Percentiles rank a stretch among this genome's conserved stretches.
These are phyloP conservation scores for Trialeurodes vaporariorum DNA, from an alignment of 1,140 invertebrate species.

Conservation along the genomic window DNA sequence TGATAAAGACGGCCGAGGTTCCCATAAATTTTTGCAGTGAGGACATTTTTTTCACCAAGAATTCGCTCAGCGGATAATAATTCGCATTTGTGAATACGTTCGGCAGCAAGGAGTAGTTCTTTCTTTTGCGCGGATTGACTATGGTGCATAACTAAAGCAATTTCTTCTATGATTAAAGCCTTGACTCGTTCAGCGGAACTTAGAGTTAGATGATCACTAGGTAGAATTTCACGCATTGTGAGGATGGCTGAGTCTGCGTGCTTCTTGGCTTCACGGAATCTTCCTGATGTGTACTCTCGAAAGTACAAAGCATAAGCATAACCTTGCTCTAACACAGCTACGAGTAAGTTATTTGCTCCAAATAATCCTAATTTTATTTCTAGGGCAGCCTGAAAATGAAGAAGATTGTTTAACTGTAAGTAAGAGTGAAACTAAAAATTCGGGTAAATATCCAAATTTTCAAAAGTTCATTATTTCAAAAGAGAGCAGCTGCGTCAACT, in stretches of 20 bases:
- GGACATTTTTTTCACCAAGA: slow-evolving; percentile 84
- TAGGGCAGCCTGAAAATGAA: slow-evolving; percentile 56
- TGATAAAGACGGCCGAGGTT: slow-evolving; percentile 85
- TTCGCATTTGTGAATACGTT: slow-evolving; percentile 67
- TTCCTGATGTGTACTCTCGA: slow-evolving; percentile 74
- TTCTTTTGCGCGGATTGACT: slow-evolving; percentile 6
- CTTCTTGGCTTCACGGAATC: slow-evolving; percentile 38
- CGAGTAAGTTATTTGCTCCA: slow-evolving; percentile 69
- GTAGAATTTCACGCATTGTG: slow-evolving; percentile 65
- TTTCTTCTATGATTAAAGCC: slow-evolving; percentile 84
- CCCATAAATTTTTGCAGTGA: slow-evolving; percentile 90
- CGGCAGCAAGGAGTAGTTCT: slow-evolving; percentile 38
- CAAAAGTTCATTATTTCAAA: too few species aligned
- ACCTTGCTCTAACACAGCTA: slow-evolving; percentile 79
- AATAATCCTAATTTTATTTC: slow-evolving; percentile 62
- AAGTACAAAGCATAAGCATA: slow-evolving; percentile 85
- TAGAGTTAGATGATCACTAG: slow-evolving; percentile 65
- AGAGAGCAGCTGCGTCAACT: too few species aligned
- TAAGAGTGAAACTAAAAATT: too few species aligned
- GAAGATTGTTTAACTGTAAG: too few species aligned
- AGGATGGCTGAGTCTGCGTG: slow-evolving; percentile 71
- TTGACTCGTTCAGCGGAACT: slow-evolving; percentile 82
- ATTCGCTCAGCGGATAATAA: slow-evolving; percentile 58
- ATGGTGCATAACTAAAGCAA: slow-evolving; percentile 60
- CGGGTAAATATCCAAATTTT: too few species aligned